Evolutionary conservation across 2,113 vertebrate genomes (phyloP), one percentile per base, ranked within the genome.

Genomic region (Myiagra hebetior): DNA sequence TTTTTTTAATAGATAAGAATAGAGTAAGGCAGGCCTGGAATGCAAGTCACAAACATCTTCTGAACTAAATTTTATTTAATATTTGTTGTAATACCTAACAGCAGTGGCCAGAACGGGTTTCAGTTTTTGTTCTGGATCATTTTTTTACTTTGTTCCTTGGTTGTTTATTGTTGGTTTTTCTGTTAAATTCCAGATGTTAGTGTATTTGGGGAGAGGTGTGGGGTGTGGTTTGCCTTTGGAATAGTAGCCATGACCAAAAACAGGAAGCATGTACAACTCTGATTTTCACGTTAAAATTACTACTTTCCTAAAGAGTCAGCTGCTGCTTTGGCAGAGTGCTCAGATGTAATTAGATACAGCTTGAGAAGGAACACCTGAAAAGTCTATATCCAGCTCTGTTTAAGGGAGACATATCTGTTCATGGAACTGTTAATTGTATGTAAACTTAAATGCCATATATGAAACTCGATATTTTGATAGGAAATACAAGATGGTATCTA

Each of bases 311-410:
- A 85, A 81, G 46, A 88, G 90, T 47, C 85, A 73, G 67, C 79
- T 91, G 78, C 85, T 93, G 31, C 37, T 86, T 88, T 90, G 83
- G 42, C 82, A 88, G 63, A 42, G 23, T 27, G 55, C 68, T 77
- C 52, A 78, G 33, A 49, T 67, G n/a, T 65, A 70, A 74, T 94
- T 69, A 88, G 52, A 39, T 73, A 17, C 12, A 62, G 33, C n/a
- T 75, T 79, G 64, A 83, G 53, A 81, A 75, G 41, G 23, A 93
- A 68, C 79, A 78, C 95, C 91, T 91, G 80, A 47, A 47, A 84
- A 86, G 47, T 70, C 76, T 49, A 6, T 65, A 42, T 59, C 62
- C 77, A 76, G 23, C 57, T 82, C 10, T 69, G 67, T 80, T 50
- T 77, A 77, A 83, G 59, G 87, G 55, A 73, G 49, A 33, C 1